Percentiles rank a stretch among this genome's conserved stretches.
Conservation (phyloP, 92 coral and sea anemone species). For the Paramuricea clavata region DNA sequence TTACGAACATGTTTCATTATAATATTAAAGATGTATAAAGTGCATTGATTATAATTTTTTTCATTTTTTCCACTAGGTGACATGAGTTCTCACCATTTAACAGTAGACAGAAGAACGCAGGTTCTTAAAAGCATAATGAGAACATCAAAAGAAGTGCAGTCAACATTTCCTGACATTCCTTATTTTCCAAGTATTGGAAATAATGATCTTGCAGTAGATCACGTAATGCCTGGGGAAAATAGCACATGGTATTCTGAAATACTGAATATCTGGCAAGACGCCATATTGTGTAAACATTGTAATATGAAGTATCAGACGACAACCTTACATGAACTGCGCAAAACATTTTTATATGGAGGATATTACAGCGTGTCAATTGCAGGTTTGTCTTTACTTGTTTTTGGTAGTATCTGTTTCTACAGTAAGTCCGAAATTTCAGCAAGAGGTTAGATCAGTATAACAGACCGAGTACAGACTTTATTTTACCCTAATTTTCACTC, state of each 20-base stretch:
- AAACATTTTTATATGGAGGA: too few species aligned
- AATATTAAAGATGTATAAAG: too few species aligned
- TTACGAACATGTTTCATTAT: too few species aligned
- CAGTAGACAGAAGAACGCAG: conserved; percentile 55
- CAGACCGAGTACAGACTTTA: too few species aligned
- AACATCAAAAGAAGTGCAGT: conserved; percentile 49
- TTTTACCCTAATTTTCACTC: too few species aligned
- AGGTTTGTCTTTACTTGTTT: conserved; percentile 32
- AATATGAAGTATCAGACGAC: background rate
- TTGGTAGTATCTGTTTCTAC: too few species aligned
- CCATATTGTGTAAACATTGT: conserved; percentile 73
- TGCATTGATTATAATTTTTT: too few species aligned
- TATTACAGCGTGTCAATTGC: too few species aligned
- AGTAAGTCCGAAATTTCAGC: too few species aligned
- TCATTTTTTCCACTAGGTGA: conserved; percentile 88
- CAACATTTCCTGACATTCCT: conserved; percentile 79
- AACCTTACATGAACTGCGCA: conserved; percentile 19
- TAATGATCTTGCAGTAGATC: conserved; percentile 91
- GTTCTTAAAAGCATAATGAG: conserved; percentile 70
- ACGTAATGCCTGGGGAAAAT: conserved; percentile 70
- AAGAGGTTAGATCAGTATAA: too few species aligned
- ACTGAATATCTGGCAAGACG: conserved; percentile 72
- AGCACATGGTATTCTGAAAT: conserved; percentile 77
- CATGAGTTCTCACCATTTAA: conserved; percentile 73
- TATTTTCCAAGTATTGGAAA: too few species aligned